These are phyloP conservation scores for Falco cherrug DNA, from an alignment of 2,797 vertebrate genomes.

Conservation along the genomic window DNA sequence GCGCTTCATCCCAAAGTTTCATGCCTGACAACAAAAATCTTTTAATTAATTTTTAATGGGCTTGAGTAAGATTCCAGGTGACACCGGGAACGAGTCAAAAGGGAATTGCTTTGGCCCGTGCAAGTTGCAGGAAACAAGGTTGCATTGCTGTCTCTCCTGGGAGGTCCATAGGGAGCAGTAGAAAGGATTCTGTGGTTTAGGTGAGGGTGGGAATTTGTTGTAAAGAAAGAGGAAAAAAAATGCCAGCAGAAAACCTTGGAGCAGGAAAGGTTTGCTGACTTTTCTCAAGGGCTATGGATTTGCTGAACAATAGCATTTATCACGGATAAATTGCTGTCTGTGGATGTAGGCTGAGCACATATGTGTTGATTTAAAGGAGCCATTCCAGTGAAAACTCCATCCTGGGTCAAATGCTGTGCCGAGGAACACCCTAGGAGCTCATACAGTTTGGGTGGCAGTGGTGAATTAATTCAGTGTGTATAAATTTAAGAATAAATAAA, in stretches of 20 bases:
- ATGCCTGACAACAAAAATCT: not conserved
- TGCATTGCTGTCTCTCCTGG: not conserved
- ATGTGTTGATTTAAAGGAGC: not conserved
- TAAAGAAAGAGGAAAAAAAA: not conserved
- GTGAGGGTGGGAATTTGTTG: not conserved
- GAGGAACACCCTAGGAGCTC: not conserved
- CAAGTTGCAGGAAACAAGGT: not conserved
- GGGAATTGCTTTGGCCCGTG: not conserved
- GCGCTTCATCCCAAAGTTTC: not conserved
- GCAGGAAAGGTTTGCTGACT: not conserved
- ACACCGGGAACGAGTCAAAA: not conserved
- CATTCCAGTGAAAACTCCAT: not conserved
- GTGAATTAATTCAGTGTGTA: not conserved
- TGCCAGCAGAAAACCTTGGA: not conserved
- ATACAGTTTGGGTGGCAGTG: not conserved
- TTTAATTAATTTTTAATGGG: not conserved
- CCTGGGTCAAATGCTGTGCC: not conserved
- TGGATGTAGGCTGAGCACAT: not conserved
- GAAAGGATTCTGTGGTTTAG: not conserved
- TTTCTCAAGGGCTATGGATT: not conserved
- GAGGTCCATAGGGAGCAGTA: not conserved
- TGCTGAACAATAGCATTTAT: not conserved
- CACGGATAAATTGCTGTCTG: not conserved
- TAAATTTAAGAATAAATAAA: constrained; percentile 44
- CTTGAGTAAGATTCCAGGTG: not conserved